Evolutionary conservation across 2,888 invertebrate species (phyloP).

Genomic region (Thumatha senex): DNA sequence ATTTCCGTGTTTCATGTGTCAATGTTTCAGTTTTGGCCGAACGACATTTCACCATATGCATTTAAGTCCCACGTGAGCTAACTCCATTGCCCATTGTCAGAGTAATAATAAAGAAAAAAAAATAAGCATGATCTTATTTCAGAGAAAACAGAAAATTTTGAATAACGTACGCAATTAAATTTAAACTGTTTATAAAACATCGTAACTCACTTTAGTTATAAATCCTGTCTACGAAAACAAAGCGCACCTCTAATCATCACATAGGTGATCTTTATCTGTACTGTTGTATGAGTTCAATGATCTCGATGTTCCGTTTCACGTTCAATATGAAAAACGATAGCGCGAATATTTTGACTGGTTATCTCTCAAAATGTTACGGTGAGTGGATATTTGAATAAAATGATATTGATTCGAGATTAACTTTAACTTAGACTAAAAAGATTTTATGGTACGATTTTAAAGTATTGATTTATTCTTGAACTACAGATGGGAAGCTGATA

Average conservation of each 20-base stretch:
- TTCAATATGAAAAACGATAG: conserved; percentile 22
- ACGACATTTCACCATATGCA: too few species aligned
- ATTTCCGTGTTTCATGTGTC: too few species aligned
- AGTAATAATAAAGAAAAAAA: too few species aligned
- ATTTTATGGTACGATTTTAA: not conserved
- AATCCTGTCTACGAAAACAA: not conserved
- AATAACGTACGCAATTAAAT: too few species aligned
- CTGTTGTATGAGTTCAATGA: conserved; percentile 20
- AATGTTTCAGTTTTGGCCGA: too few species aligned
- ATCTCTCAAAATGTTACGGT: conserved; percentile 6
- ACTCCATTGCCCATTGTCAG: too few species aligned
- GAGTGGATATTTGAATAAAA: conserved; percentile 2
- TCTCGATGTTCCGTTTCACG: conserved; percentile 17
- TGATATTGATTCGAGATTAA: not conserved
- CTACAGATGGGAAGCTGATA: not conserved
- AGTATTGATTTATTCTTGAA: not conserved
- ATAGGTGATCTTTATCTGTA: conserved; percentile 7
- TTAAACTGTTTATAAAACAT: too few species aligned
- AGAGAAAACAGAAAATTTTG: too few species aligned
- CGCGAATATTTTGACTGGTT: conserved; percentile 3
- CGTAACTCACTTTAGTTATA: not conserved
- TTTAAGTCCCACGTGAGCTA: too few species aligned
- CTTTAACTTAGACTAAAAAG: not conserved
- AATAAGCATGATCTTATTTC: too few species aligned
- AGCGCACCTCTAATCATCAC: not conserved